Evolutionary conservation across 2,888 invertebrate genomes (phyloP).

Genomic region (Trissolcus japonicus): DNA sequence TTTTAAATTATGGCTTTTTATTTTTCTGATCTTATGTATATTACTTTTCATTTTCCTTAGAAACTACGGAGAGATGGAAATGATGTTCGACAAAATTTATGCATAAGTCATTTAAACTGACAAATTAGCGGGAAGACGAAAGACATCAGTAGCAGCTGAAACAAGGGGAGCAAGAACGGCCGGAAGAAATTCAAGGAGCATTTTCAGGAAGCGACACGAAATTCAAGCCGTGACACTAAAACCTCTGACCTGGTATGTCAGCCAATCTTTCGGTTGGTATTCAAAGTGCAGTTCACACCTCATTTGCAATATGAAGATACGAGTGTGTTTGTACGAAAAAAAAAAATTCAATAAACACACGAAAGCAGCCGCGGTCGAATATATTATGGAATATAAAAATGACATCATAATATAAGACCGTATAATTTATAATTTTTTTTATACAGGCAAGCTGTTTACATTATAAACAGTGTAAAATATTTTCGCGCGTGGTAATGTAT

Average conservation of each 20-base stretch:
- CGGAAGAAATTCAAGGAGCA: conserved; percentile 62
- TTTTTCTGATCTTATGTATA: not conserved
- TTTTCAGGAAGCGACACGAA: conserved; percentile 65
- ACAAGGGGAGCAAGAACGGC: conserved; percentile 54
- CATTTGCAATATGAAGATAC: conserved; percentile 46
- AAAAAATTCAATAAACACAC: conserved; percentile 28
- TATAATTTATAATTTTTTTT: too few relatives aligned
- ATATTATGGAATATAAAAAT: too few relatives aligned
- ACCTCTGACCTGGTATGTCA: conserved; percentile 70
- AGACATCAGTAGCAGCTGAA: conserved; percentile 56
- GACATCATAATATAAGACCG: too few relatives aligned
- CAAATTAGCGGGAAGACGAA: conserved; percentile 18
- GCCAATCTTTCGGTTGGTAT: conserved; percentile 66
- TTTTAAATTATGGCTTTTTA: not conserved
- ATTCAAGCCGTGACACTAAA: conserved; percentile 68
- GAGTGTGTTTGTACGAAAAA: conserved; percentile 22
- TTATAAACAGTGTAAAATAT: too few relatives aligned
- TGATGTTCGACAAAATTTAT: too few relatives aligned
- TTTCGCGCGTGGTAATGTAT: too few relatives aligned
- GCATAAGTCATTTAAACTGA: conserved; percentile 1
- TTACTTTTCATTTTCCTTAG: not conserved
- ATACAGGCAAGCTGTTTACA: too few relatives aligned
- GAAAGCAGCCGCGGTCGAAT: conserved; percentile 4
- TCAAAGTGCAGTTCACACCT: conserved; percentile 36
- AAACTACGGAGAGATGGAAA: too few relatives aligned